Conservation (phyloP, 2,113 vertebrate genomes). For the Pantherophis guttatus region DNA sequence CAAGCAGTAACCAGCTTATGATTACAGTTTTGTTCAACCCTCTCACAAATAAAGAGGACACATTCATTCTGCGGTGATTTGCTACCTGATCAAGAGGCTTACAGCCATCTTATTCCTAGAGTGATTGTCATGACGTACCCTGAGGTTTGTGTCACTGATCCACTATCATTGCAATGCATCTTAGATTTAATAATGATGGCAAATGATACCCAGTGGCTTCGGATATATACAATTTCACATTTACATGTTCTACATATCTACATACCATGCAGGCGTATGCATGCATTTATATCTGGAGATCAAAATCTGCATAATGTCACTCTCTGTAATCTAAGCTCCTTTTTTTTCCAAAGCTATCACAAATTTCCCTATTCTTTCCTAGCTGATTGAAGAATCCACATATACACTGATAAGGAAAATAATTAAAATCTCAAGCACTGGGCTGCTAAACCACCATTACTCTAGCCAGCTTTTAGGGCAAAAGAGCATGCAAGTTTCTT, state of each 20-base stretch:
- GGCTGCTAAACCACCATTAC: constrained; percentile 56
- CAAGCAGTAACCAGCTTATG: neutral
- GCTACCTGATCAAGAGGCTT: neutral
- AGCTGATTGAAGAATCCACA: constrained; percentile 47
- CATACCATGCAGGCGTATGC: neutral
- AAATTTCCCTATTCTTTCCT: constrained; percentile 46
- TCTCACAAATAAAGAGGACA: neutral
- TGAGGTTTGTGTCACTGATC: neutral
- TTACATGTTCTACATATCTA: neutral
- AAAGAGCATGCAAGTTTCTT: constrained; percentile 50
- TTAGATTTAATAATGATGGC: neutral
- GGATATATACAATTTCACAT: neutral
- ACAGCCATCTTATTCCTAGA: neutral
- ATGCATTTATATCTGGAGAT: neutral
- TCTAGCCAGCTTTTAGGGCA: constrained; percentile 41
- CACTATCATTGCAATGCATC: neutral
- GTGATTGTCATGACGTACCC: neutral
- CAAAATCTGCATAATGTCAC: neutral
- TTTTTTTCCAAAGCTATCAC: constrained; percentile 31
- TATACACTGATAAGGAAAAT: constrained; percentile 21
- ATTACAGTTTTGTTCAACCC: neutral
- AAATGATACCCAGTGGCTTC: neutral
- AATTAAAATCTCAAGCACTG: constrained; percentile 53
- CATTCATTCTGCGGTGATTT: neutral
- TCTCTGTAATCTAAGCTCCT: constrained; percentile 36